phyloP scores from a whole-genome alignment of 2,113 vertebrate genomes.

The Pycnonotus jocosus region DNA sequence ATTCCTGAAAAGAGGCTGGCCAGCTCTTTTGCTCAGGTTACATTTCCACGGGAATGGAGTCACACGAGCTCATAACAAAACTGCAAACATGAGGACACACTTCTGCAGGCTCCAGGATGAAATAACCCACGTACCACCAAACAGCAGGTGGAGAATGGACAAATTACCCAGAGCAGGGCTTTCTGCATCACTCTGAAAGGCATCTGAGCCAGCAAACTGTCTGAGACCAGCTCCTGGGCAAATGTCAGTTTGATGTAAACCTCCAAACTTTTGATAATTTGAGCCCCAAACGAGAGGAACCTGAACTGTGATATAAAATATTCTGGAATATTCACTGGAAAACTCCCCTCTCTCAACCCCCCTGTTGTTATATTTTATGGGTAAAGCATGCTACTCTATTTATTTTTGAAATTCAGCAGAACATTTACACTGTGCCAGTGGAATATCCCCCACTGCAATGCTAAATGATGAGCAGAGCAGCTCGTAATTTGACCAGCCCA shows the following conservation, averaged over 20 bases:
- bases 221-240: neutral
- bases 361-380: neutral
- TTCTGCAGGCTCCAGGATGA: neutral
- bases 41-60: neutral
- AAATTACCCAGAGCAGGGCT: neutral
- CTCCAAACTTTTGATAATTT: neutral
- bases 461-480: neutral
- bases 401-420: neutral
- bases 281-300: neutral
- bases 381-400: neutral
- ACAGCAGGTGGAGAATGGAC: neutral
- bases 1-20: neutral
- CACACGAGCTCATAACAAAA: neutral
- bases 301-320: neutral
- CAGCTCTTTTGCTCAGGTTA: neutral
- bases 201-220: neutral
- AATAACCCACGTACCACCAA: neutral
- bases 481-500: too few relatives aligned
- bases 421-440: neutral
- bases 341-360: neutral
- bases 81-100: neutral
- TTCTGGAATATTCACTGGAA: neutral
- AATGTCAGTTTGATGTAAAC: neutral
- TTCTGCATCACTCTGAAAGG: neutral
- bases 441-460: neutral